Evolutionary conservation across 2,888 invertebrate species (phyloP).

Genomic region (Liopterus haemorrhoidalis): DNA sequence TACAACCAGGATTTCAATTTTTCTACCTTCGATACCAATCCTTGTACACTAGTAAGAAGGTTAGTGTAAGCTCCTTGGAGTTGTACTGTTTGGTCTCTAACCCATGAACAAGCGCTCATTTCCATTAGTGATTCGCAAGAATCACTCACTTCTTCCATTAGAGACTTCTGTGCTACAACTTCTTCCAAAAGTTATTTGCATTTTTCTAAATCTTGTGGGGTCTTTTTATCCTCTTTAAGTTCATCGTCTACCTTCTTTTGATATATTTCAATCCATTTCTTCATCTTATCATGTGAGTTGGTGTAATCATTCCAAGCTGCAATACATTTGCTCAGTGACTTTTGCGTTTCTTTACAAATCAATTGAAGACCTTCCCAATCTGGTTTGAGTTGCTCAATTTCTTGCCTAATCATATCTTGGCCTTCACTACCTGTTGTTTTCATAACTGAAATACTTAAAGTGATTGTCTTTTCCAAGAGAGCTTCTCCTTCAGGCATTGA

Average conservation of each 20-base stretch:
- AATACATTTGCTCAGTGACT: conserved; percentile 67
- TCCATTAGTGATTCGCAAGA: conserved; percentile 83
- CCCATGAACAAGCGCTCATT: conserved; percentile 75
- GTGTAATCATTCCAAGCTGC: conserved; percentile 77
- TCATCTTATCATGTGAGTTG: conserved; percentile 65
- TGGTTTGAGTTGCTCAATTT: conserved; percentile 69
- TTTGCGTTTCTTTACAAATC: conserved; percentile 70
- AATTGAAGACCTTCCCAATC: conserved; percentile 79
- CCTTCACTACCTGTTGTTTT: conserved; percentile 76
- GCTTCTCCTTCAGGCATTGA: conserved; percentile 67
- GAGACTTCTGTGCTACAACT: conserved; percentile 67
- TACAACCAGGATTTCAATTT: conserved; percentile 80
- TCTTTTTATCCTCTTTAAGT: conserved; percentile 62
- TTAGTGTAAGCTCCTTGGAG: conserved; percentile 77
- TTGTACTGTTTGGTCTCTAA: conserved; percentile 79
- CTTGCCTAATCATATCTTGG: conserved; percentile 72
- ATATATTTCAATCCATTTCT: conserved; percentile 67
- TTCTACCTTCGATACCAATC: conserved; percentile 77
- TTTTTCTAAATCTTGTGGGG: conserved; percentile 69
- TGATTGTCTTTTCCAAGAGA: conserved; percentile 65
- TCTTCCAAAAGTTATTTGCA: conserved; percentile 70
- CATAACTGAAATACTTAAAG: conserved; percentile 68
- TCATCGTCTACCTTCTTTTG: conserved; percentile 60
- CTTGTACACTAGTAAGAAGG: conserved; percentile 71
- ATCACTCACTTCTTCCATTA: conserved; percentile 79